These are phyloP conservation scores for Tichodroma muraria DNA, from an alignment of 2,113 vertebrate genomes.

Conservation along the genomic window DNA sequence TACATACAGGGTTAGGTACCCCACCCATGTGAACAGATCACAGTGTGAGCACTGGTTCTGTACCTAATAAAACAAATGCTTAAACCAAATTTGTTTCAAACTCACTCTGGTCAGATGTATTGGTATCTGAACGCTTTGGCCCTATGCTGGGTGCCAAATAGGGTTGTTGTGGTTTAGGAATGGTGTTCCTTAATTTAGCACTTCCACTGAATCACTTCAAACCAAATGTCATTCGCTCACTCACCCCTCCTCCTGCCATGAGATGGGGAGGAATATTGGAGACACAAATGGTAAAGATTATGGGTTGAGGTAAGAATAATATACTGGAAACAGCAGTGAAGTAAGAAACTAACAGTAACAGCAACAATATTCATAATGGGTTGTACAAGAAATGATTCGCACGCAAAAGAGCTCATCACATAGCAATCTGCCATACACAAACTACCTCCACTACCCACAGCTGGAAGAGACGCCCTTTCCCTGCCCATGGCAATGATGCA, in stretches of 20 bases:
- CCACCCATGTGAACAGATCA: background rate
- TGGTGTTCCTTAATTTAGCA: background rate
- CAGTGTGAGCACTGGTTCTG: background rate
- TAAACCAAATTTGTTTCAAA: background rate
- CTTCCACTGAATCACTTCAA: background rate
- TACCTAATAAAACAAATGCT: background rate
- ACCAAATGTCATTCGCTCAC: accelerated
- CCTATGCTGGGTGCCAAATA: background rate
- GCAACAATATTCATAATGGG: background rate
- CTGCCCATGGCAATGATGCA: background rate
- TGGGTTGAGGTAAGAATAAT: background rate
- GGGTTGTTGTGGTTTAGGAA: background rate
- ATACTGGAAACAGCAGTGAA: background rate
- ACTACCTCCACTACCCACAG: background rate
- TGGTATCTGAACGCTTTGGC: background rate
- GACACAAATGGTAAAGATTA: background rate
- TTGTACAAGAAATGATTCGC: background rate
- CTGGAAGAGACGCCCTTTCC: background rate
- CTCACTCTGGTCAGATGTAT: background rate
- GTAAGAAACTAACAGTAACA: background rate
- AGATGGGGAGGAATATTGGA: background rate
- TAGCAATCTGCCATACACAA: background rate
- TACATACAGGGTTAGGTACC: background rate
- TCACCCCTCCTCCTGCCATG: background rate
- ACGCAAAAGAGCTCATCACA: background rate